Base-by-base conservation (phyloP, 2,797 vertebrate genomes). In the Diplodus sargus region DNA sequence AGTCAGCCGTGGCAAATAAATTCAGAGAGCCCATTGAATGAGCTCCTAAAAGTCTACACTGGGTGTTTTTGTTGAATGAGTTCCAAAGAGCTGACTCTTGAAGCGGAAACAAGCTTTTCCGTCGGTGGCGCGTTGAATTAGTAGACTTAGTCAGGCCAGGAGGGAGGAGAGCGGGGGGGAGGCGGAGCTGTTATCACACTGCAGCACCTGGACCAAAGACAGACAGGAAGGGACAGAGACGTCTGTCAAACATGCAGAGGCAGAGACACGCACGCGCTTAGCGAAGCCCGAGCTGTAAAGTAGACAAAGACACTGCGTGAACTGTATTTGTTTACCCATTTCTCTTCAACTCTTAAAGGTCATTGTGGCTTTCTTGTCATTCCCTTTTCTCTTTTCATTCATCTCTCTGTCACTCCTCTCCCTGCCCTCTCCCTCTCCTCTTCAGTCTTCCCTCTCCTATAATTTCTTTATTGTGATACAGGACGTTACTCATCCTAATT, bases 121-220 rank as follows among this genome's bases (percentile, higher is more conserved):
- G 47, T 82, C 74, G 22, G 81, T 66, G 59, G 78, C 4, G 45
- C 57, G 78, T 88, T 89, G 86, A 90, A 89, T 91, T 88, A 88
- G 90, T 76, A 30, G 86, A 83, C 76, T 81, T 76, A 85, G 84
- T 77, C 69, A 42, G 75, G 70, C 72, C 79, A 70, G 85, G 70
- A 68, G 76, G 66, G 61, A 70, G 84, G 75, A 68, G 74, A 69
- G 34, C 4, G 8, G 6, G 30, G 30, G 30, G 69, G 69, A 77
- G 85, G 83, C 68, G 88, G 89, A 67, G 78, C 76, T 80, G 82
- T 94, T 93, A 94, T 93, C 92, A 85, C 85, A 57, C 79, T 10
- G 69, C 81, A 86, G 78, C 93, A 94, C 93, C 93, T 93, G 93
- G 90, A 76, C 81, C 80, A 30, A 70, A 82, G 83, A 86, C 81